A percentile compares a stretch with the other conserved stretches of the same genome.
These are phyloP conservation scores for Spondyliosoma cantharus DNA, from an alignment of 2,797 vertebrate species.

Conservation along the genomic window DNA sequence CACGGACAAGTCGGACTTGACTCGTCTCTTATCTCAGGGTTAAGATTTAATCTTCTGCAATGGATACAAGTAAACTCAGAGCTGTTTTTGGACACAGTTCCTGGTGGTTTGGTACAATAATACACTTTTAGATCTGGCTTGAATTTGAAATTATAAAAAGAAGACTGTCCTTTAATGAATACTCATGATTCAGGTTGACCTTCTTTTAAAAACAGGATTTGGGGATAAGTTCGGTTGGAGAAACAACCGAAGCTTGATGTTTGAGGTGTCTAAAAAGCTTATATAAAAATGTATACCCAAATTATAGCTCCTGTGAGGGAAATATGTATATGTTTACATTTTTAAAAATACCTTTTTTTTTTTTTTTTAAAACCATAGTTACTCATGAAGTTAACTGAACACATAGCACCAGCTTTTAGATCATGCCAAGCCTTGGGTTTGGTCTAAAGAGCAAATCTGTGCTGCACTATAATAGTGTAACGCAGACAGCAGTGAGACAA, in stretches of 20 bases:
- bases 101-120: conserved; percentile 67
- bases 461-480: conserved; percentile 81
- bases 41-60: conserved; percentile 57
- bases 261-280: conserved; percentile 81
- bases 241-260: conserved; percentile 77
- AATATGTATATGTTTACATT: conserved; percentile 79
- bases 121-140: conserved; percentile 64
- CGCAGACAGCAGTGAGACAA: conserved; percentile 86
- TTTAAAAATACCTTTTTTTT: conserved; percentile 79
- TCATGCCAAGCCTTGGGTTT: conserved; percentile 85
- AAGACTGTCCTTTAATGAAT: conserved; percentile 70
- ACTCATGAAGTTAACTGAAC: conserved; percentile 81
- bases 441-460: conserved; percentile 85
- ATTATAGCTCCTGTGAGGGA: conserved; percentile 82
- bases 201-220: conserved; percentile 71
- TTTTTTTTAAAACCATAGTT: conserved; percentile 71
- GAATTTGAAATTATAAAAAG: conserved; percentile 73
- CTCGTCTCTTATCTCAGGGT: conserved; percentile 51
- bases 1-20: conserved; percentile 52
- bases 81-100: conserved; percentile 57
- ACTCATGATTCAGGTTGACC: conserved; percentile 62
- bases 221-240: conserved; percentile 66
- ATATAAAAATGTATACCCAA: conserved; percentile 86
- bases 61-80: conserved; percentile 57
- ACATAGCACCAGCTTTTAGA: conserved; percentile 86